Evolutionary conservation across 2,888 invertebrate species (phyloP).

Genomic region (Heliconius ismenius): DNA sequence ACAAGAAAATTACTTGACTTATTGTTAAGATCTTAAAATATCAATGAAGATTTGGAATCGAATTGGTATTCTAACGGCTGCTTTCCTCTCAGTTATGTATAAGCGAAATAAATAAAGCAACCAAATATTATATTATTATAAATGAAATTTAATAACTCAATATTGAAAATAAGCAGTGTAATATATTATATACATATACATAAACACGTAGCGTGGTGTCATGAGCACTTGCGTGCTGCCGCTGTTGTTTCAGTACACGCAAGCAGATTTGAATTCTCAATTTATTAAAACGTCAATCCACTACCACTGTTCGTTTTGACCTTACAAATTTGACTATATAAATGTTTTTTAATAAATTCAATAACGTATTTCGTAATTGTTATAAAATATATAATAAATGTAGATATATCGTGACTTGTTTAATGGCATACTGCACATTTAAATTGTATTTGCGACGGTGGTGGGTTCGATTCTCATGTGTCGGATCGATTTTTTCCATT

Average conservation of each 20-base stretch:
- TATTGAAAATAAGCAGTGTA: constrained; percentile 30
- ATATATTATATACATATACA: constrained; percentile 20
- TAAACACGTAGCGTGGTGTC: constrained; percentile 50
- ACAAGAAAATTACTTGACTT: background rate
- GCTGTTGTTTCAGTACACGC: constrained; percentile 55
- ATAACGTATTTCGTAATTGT: background rate
- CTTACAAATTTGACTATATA: constrained; percentile 8
- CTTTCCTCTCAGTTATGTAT: background rate
- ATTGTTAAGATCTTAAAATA: background rate
- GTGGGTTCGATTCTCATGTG: background rate
- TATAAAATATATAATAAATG: background rate
- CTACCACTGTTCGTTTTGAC: constrained; percentile 27
- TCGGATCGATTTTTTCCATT: too few relatives aligned
- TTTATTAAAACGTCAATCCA: constrained; percentile 44
- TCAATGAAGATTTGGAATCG: background rate
- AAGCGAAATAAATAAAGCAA: background rate
- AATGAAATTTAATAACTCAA: constrained; percentile 12
- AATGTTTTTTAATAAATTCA: background rate
- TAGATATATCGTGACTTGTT: background rate
- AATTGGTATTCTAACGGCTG: background rate
- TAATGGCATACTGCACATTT: background rate
- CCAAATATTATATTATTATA: background rate
- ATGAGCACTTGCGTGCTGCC: constrained; percentile 63
- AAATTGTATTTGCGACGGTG: background rate
- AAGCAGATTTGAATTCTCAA: constrained; percentile 52